Base-by-base conservation (phyloP, 2,113 vertebrate genomes). In the Ameiurus melas region DNA sequence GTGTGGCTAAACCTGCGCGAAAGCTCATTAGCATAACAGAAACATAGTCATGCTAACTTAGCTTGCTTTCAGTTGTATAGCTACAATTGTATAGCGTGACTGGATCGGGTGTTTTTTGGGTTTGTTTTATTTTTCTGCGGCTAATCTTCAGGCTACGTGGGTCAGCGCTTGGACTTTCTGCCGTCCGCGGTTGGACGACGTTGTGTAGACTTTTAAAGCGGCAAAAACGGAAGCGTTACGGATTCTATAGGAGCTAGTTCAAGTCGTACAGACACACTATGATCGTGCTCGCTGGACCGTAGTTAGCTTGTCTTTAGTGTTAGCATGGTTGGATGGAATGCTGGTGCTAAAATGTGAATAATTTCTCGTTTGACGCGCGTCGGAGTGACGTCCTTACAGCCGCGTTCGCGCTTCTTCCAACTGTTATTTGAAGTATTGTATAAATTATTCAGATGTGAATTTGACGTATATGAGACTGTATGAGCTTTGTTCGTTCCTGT, bases 361-460 rank as follows among this genome's bases (percentile, higher is more conserved):
- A 27, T 51, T 51, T 78, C 39, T 75, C 0, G 36, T 22, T 12
- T 47, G 39, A 77, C 39, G 36, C 9, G 8, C 25, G n/a, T 55
- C 70, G 64, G 47, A 55, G 43, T 1, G 43, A n/a, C 22, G 39
- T 13, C 30, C 5, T 39, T 66, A 47, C 27, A 66, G 39, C 62
- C 6, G 2, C 25, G 25, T 27, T 43, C 39, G 13, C 7, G 25
- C 51, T 57, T 20, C 51, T 81, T 20, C 79, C 0, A 36, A 57
- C 79, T 81, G 53, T 3, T 71, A 17, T 36, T 60, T 19, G 36
- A 30, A 1, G n/a, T 33, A 5, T 53, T 9, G 75, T 79, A n/a
- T 53, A 78, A 62, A 78, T 43, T n/a, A 86, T n/a, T 6, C 3
- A 22, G 27, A 79, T 78, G 39, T 79, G 73, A 86, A 78, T 85